Conservation (phyloP, 2,888 invertebrate species). For the Amblyjoppa proteus region DNA sequence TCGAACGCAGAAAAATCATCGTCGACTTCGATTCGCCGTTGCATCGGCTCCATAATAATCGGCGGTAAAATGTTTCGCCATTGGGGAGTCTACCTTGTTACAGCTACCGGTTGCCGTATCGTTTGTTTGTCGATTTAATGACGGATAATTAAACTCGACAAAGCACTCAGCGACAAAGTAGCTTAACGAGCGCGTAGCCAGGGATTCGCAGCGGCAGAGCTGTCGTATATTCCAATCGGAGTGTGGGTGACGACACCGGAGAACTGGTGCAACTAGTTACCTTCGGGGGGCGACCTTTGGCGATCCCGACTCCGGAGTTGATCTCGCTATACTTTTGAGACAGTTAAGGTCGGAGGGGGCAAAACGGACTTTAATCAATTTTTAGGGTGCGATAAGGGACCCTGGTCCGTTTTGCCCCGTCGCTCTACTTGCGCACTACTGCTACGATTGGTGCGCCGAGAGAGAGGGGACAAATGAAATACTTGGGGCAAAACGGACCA, state of each 20-base stretch:
- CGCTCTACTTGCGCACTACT: background rate
- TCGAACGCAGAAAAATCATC: no score
- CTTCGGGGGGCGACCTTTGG: conserved; percentile 26
- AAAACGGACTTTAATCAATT: no score
- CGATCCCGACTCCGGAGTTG: background rate
- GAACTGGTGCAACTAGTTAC: conserved; percentile 51
- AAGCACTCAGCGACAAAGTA: conserved; percentile 20
- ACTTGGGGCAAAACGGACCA: no score
- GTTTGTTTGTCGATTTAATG: background rate
- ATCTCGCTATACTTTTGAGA: background rate
- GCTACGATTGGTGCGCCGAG: background rate
- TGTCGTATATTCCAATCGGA: conserved; percentile 44
- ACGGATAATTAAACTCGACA: conserved; percentile 15
- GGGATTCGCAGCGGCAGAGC: background rate
- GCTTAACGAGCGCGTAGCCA: conserved; percentile 2
- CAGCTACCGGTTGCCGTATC: background rate
- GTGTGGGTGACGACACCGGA: conserved; percentile 21
- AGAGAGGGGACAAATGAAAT: background rate
- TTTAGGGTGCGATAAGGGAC: no score
- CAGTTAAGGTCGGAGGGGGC: no score
- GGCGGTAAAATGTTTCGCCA: background rate
- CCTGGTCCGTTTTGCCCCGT: no score
- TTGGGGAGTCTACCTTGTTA: background rate
- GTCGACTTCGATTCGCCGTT: no score
- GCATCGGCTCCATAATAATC: no score